phyloP scores from a whole-genome alignment of 2,888 invertebrate genomes.

The Hedychridium roseum region DNA sequence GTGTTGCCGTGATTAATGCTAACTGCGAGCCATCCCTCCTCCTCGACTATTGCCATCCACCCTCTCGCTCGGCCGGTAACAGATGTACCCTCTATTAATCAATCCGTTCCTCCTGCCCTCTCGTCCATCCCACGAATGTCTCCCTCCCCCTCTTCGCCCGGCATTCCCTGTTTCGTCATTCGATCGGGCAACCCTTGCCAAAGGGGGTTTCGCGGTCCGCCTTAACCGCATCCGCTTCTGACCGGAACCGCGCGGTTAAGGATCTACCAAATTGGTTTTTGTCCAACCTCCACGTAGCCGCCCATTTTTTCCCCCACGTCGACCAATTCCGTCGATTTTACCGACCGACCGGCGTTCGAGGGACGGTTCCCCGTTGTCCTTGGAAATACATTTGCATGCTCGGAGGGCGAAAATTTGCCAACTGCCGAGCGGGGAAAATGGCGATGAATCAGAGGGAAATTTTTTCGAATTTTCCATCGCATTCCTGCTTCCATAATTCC shows the following conservation, averaged over 20 bases:
- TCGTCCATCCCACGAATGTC: slow-evolving; percentile 32
- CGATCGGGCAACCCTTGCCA: slow-evolving; percentile 51
- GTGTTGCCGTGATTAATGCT: slow-evolving; percentile 62
- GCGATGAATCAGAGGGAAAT: slow-evolving; percentile 13
- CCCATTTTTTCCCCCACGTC: too few relatives aligned
- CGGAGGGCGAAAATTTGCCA: too few relatives aligned
- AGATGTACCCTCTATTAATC: slow-evolving; percentile 63
- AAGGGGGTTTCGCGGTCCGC: slow-evolving; percentile 22
- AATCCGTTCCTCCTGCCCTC: slow-evolving; percentile 50
- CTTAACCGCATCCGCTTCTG: slow-evolving; percentile 8
- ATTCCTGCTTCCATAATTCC: slow-evolving; percentile 20
- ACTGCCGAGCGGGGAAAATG: slow-evolving; percentile 1
- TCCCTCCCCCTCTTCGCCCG: slow-evolving; percentile 26
- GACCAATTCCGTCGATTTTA: too few relatives aligned
- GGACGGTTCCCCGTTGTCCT: too few relatives aligned
- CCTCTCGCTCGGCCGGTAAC: slow-evolving; percentile 57
- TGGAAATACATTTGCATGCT: too few relatives aligned
- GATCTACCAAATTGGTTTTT: too few relatives aligned
- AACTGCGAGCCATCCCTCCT: slow-evolving; percentile 55
- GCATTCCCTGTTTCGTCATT: slow-evolving; percentile 41
- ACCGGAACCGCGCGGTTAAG: too few relatives aligned
- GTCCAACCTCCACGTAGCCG: too few relatives aligned
- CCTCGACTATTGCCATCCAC: slow-evolving; percentile 55
- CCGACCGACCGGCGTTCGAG: too few relatives aligned
- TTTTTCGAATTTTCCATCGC: slow-evolving; percentile 25